Base-by-base conservation (phyloP, 92 coral and sea anemone genomes). In the Porites lobata region DNA sequence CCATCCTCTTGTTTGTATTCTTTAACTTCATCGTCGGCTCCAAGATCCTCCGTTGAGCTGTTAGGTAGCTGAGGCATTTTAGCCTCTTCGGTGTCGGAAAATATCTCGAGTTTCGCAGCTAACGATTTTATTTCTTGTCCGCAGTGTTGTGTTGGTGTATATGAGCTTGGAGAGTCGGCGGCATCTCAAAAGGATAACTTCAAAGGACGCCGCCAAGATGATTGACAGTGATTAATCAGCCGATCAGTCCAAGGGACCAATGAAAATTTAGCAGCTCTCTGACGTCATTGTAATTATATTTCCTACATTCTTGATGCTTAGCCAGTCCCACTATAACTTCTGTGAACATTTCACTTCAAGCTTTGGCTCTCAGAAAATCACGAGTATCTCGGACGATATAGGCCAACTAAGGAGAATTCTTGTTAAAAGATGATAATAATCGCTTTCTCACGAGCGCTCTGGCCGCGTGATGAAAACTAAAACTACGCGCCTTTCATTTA, bases 141-240 rank as follows among this genome's bases (percentile, higher is more conserved):
- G 67, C 84, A 92, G 90, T 93, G 98, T 91, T 95, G 94, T 92
- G 94, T 90, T 86, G 85, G 84, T 53, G 92, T 84, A 84, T 84
- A 84, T 84, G 87, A 84, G 87, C 80, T 72, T 73, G 80, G 61
- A 72, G 87, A 84, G 87, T 84, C 80, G 80, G 87, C 87, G 87
- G 87, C 81, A 74, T 18, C 80, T 84, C 87, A 73, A 84, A 84
- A 65, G 96, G 79, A 85, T 82, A 79, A 90, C 98, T 85, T 98
- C 99, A 98, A 95, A 98, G 95, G 87, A 82, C 29, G 91, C 96
- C 99, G 98, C 93, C 66, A 72, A 24, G 72, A 87, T 98, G 99
- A 98, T 95, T 98, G 99, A 98, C 99, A 92, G 93, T 89, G 87
- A 92, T 91, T 96, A 98, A 98, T 98, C 99, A 96, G 98, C 92